Evolutionary conservation across 2,797 vertebrate species (phyloP).

Genomic region (Austrolebias charrua): DNA sequence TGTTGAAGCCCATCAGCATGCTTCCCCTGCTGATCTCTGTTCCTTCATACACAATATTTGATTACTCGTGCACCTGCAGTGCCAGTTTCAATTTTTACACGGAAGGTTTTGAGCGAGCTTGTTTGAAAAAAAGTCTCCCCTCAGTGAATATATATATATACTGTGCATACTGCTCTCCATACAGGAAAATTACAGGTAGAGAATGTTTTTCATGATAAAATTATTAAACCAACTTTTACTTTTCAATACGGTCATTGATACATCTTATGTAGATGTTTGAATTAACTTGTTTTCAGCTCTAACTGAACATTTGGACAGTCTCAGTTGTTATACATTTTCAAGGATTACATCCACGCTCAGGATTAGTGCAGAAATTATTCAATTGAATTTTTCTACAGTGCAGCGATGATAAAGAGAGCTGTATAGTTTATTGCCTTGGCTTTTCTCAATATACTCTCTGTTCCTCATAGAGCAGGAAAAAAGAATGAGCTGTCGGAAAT

Average conservation of each 20-base stretch:
- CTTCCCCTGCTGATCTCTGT: constrained; percentile 57
- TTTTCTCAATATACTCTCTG: constrained; percentile 39
- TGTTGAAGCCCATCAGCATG: constrained; percentile 50
- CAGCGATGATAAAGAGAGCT: constrained; percentile 44
- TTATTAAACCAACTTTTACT: constrained; percentile 23
- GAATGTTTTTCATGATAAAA: constrained; percentile 9
- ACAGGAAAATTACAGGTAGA: constrained; percentile 19
- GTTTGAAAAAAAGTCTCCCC: constrained; percentile 31
- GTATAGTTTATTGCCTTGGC: constrained; percentile 34
- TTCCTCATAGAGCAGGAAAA: constrained; percentile 45
- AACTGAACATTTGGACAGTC: constrained; percentile 36
- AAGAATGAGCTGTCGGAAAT: constrained; percentile 26
- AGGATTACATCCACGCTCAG: constrained; percentile 56
- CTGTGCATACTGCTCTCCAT: constrained; percentile 34
- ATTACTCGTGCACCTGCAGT: constrained; percentile 64
- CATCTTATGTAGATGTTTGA: constrained; percentile 12
- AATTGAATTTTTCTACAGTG: constrained; percentile 57
- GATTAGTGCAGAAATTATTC: constrained; percentile 57
- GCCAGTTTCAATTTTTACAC: constrained; percentile 43
- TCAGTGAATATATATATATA: too few species aligned
- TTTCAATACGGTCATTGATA: constrained; percentile 27
- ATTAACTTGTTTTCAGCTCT: constrained; percentile 33
- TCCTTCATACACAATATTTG: constrained; percentile 57
- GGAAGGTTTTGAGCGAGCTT: constrained; percentile 39
- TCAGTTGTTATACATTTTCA: constrained; percentile 43